Evolutionary conservation across 2,888 invertebrate species (phyloP), one percentile per base, ranked within the genome.

Genomic region (Tenthredo scrophulariae): DNA sequence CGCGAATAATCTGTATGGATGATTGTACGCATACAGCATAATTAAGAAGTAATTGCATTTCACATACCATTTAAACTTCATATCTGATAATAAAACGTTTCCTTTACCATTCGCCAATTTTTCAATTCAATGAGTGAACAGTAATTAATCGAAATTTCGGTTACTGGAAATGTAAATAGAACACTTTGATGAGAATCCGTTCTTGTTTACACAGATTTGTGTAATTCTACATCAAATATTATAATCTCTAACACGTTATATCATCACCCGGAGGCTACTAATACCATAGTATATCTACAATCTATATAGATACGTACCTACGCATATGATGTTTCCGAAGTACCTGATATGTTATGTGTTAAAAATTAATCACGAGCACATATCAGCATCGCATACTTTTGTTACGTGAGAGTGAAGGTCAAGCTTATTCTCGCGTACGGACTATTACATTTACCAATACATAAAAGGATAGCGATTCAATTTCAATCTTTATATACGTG

Each of bases 291-390:
- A 33, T 33, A 33, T 67, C 67, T 7, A 62, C 62, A 26, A 62
- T 70, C 33, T n/a, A 18, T 33, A 40, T 33, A 70, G 70, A 33
- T 70, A 70, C n/a, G 0, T 70, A 70, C 43, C 40, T 74, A 74
- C 22, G 40, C 43, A 74, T 22, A 74, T 67, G 33, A 67, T 67
- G 67, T 67, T 67, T 33, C 67, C 33, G 5, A 33, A 67, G 67
- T 67, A 33, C 67, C 67, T 33, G 67, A 67, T 67, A 26, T 33
- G 67, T 67, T 67, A 67, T 67, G 33, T 33, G 26, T 67, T 67
- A 15, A 15, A 18, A 33, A 67, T 67, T 67, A 67, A 67, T 67
- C 33, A 67, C 18, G 33, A 33, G 29, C 33, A 67, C 33, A 33
- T 67, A 67, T 67, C 67, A 29, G 33, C 33, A 33, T 10, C 33